Base-by-base conservation (phyloP, 2,888 invertebrate genomes). In the Prosapia bicincta region DNA sequence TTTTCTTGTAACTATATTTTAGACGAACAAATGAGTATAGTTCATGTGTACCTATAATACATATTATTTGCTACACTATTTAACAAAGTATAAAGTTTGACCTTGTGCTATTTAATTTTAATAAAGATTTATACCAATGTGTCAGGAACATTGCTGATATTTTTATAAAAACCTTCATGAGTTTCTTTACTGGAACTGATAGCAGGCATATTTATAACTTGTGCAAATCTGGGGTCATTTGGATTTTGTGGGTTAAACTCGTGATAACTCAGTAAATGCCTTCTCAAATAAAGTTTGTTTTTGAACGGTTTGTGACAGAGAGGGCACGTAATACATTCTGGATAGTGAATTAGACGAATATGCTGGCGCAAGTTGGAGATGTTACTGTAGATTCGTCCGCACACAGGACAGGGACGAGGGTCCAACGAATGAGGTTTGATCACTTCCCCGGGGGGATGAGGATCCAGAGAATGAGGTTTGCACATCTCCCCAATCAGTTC, bases 381-480 rank as follows among this genome's bases (percentile, higher is more conserved):
- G 85, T 89, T 90, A 85, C 89, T 89, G 86, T 90, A 90, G 83
- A 89, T 88, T 83, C 89, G 88, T 83, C 88, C 88, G 86, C 90
- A 90, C 84, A 88, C 88, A 82, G 88, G 88, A 85, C 90, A 90
- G 79, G 89, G 89, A 83, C 89, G 87, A 83, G 87, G 86, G 84
- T 86, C 87, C 85, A 87, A 85, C 83, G 86, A 86, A 85, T 86
- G 86, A 83, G 85, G 85, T 54, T 76, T 76, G 24, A 43, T 26
- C 23, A 70, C 67, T 26, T 76, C 74, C n/a, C 71, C 68, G 9
- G 26, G 54, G 25, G 54, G 65, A 25, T 65, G 25, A 23, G 66
- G 26, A 38, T 25, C 65, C 65, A 26, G 71, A 43, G 74, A 69
- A 69, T 74, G 74, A n/a, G 74, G 54, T 74, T 69, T 74, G 69